Base-by-base conservation (phyloP, 1,140 invertebrate genomes). In the Drosophila pandora region DNA sequence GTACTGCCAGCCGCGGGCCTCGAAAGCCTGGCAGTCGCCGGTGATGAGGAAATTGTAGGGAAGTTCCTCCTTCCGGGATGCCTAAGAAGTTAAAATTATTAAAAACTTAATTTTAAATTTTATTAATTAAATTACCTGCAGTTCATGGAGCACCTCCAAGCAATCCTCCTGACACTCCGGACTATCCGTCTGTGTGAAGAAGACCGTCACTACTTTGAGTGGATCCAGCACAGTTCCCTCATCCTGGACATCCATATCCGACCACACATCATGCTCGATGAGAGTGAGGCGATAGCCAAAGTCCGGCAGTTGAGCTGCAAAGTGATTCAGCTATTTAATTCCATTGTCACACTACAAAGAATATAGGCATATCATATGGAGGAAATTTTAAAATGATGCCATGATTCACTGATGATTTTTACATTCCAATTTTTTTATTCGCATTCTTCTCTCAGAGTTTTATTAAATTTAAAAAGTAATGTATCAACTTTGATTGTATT, bases 1-100 rank as follows among this genome's bases (percentile, higher is more conserved):
- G 52, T 89, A 79, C 2, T 52, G 52, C 90, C 90, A 91, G 17
- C 90, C 90, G 5, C 78, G 61, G 12, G 75, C 83, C 67, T 90
- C 90, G 30, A 89, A 91, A 0, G 69, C 58, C 54, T 77, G 71
- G 25, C 89, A 89, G 57, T 91, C 83, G 6, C 89, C 76, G 0
- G 82, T 68, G 43, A 91, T 76, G 2, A 91, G 52, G 23, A 91
- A 91, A 32, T 91, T 91, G 25, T 83, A 91, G 1, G 89, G 90
- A 9, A 91, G 57, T 54, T 91, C 88, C 25, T 56, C 73, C n/a
- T 47, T n/a, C 17, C 39, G 50, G 0, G 43, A 21, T 7, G 6
- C 8, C 81, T 85, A 2, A n/a, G 8, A 25, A 25, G 6, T 37
- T 5, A 8, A 13, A 8, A 23, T 10, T 1, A 23, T 50, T 1